Percentiles rank a stretch among this genome's conserved stretches.
Evolutionary conservation across 2,888 invertebrate species (phyloP).

Genomic region (Lochmaea crataegi): DNA sequence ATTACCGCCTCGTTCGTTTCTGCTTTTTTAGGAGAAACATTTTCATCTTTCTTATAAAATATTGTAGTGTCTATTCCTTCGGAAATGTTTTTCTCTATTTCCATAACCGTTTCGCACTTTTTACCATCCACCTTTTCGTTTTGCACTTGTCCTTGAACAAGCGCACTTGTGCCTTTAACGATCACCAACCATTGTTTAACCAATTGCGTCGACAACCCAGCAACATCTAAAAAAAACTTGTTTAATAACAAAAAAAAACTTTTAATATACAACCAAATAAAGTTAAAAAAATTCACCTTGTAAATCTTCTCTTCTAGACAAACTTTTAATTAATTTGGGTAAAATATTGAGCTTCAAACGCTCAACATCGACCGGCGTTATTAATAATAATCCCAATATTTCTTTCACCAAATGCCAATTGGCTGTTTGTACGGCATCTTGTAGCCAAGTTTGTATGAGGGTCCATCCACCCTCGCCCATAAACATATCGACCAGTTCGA

Average conservation of each 20-base stretch:
- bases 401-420: conserved; percentile 91
- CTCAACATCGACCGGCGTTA: conserved; percentile 92
- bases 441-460: conserved; percentile 89
- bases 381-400: conserved; percentile 83
- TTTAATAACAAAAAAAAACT: background rate
- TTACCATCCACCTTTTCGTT: conserved; percentile 29
- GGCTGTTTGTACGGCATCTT: conserved; percentile 83
- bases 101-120: conserved; percentile 19
- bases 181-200: conserved; percentile 93
- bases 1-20: conserved; percentile 78
- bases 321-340: conserved; percentile 89
- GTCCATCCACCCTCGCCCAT: conserved; percentile 94
- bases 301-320: conserved; percentile 85
- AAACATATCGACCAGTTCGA: conserved; percentile 86
- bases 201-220: conserved; percentile 78
- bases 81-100: conserved; percentile 30
- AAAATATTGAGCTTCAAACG: conserved; percentile 91
- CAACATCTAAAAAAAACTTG: conserved; percentile 46
- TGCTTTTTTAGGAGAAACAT: conserved; percentile 69
- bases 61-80: conserved; percentile 52
- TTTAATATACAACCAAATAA: background rate
- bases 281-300: conserved; percentile 71
- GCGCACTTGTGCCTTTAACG: conserved; percentile 77
- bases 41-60: conserved; percentile 67
- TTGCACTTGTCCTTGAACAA: conserved; percentile 35